phyloP scores from a whole-genome alignment of 2,113 vertebrate genomes.

The Salvelinus alpinus region DNA sequence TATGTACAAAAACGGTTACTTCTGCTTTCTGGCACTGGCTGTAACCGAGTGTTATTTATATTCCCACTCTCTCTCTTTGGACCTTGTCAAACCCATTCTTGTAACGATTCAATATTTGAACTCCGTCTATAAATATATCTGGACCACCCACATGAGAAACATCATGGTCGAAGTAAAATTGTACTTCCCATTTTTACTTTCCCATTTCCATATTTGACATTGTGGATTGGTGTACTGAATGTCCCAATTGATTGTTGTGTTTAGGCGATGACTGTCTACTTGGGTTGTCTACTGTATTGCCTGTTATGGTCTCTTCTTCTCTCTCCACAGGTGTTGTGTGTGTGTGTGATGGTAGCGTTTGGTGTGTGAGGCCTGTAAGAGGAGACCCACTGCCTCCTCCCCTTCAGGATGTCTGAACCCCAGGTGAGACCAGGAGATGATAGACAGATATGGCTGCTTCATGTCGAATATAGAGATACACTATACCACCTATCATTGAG shows the following conservation, averaged over 20 bases:
- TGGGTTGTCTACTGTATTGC: background rate
- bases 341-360: conserved; percentile 58
- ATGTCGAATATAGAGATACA: too few species aligned
- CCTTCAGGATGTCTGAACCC: conserved; percentile 69
- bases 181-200: too few species aligned
- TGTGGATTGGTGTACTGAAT: background rate
- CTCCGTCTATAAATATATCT: too few species aligned
- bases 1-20: conserved; percentile 26
- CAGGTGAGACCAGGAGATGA: conserved; percentile 59
- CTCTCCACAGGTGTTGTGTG: conserved; percentile 22
- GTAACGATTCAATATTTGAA: too few species aligned
- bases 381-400: conserved; percentile 44
- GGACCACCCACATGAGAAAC: too few species aligned
- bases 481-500: too few species aligned
- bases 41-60: conserved; percentile 46
- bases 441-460: background rate
- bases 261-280: background rate
- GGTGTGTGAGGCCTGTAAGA: conserved; percentile 53
- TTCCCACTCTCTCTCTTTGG: background rate
- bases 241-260: too few species aligned
- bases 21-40: conserved; percentile 53
- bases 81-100: too few species aligned
- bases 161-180: too few species aligned
- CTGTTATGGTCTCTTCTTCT: background rate
- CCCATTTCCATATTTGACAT: too few species aligned